phyloP scores from a whole-genome alignment of 1,140 invertebrate genomes.

The Drosophila biarmipes region DNA sequence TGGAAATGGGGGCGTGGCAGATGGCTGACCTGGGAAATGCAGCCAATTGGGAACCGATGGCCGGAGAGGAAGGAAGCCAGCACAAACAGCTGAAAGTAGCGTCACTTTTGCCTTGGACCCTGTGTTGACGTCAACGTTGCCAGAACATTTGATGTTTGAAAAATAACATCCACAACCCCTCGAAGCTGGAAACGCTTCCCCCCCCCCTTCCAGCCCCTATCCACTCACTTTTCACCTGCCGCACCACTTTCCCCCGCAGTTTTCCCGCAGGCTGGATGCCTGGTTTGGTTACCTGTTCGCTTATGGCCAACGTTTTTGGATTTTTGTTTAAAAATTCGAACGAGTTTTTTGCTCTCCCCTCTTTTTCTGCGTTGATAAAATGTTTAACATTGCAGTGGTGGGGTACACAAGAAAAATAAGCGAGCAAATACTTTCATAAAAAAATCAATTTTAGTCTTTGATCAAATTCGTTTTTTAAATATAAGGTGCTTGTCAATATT shows the following conservation, averaged over 20 bases:
- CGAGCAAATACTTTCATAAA: not conserved
- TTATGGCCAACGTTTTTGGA: constrained; percentile 43
- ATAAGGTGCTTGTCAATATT: too few species aligned
- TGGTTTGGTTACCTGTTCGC: constrained; percentile 51
- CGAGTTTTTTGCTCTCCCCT: constrained; percentile 33
- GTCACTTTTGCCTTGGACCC: constrained; percentile 47
- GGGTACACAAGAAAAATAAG: constrained; percentile 28
- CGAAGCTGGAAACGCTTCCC: not conserved
- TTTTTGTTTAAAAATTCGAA: constrained; percentile 52
- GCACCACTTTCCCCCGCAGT: not conserved
- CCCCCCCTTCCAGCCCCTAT: too few species aligned
- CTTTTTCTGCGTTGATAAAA: constrained; percentile 54
- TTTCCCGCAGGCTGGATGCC: constrained; percentile 28
- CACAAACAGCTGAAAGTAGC: constrained; percentile 54
- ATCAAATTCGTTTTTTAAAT: too few species aligned
- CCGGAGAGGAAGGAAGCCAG: constrained; percentile 25
- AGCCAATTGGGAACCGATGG: constrained; percentile 42
- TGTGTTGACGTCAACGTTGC: constrained; percentile 58
- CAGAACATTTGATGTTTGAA: constrained; percentile 57
- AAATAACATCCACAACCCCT: constrained; percentile 48
- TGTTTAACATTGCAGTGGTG: constrained; percentile 67
- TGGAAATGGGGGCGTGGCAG: constrained; percentile 1
- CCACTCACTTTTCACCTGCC: constrained; percentile 1
- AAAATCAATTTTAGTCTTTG: too few species aligned
- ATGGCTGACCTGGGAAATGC: constrained; percentile 47